Evolutionary conservation across 2,888 invertebrate species (phyloP), one percentile per base, ranked within the genome.

Genomic region (Amphipoea lucens): DNA sequence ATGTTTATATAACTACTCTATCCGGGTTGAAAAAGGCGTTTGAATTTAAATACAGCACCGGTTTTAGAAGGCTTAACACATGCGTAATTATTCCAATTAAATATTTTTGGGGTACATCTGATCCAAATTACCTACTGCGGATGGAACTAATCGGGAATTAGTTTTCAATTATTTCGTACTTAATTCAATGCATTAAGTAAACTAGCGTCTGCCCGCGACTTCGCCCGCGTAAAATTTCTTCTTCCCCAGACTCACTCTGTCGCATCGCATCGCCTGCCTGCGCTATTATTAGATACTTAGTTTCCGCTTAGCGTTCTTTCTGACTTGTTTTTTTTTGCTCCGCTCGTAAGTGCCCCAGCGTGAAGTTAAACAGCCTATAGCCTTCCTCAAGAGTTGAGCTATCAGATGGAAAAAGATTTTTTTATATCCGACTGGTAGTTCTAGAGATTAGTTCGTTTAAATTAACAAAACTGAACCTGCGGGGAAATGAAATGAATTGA

Each of bases 101-200:
- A 36, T 36, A 51, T 74, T 42, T 81, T 60, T 66, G n/a, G 57
- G 20, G 23, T 36, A 42, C 4, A 20, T 20, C 20, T 65, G 40
- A 78, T 23, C 48, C 20, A 57, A 80, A 51, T 67, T 6, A 54
- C 54, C 6, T 20, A n/a, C 11, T 20, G 20, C 48, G 11, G n/a
- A 6, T 42, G 7, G 20, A 20, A 20, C 1, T 51, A n/a, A 60
- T 42, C 6, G 1, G 29, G 14, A 66, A 81, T 74, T 42, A 1
- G 40, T 66, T 42, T 81, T 73, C 65, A 81, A 73, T 57, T 48
- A 51, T n/a, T 73, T 65, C 9, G 12, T 17, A 14, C 9, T n/a
- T 11, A 6, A 7, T 57, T 48, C 5, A 4, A 1, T 2, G 57
- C 20, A 14, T 1, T 9, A 29, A 2, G 1, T 1, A 45, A 42